A percentile compares a stretch with the other conserved stretches of the same genome.
phyloP scores from a whole-genome alignment of 2,888 invertebrate species.

The Oscheius sp. region DNA sequence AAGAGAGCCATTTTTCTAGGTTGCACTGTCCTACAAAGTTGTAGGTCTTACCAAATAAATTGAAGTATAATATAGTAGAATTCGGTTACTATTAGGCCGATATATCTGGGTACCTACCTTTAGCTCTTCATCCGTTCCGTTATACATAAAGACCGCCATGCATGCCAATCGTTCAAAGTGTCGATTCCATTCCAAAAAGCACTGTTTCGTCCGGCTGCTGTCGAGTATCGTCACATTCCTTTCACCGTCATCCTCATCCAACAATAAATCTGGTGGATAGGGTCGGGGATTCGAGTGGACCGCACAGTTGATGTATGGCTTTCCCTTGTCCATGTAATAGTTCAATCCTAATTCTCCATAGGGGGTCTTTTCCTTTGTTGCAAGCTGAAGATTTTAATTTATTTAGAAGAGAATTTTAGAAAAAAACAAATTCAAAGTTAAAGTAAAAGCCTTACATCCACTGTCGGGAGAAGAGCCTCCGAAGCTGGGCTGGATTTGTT shows the following conservation, averaged over 20 bases:
- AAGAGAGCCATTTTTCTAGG: too few relatives aligned
- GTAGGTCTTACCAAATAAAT: too few relatives aligned
- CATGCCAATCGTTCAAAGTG: slow-evolving; percentile 5
- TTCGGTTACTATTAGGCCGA: too few relatives aligned
- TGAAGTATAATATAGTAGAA: too few relatives aligned
- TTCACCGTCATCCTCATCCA: background rate
- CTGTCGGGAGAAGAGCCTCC: too few relatives aligned
- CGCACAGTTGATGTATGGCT: slow-evolving; percentile 26
- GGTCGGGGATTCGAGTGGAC: background rate
- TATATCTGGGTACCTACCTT: background rate
- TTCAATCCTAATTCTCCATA: slow-evolving; percentile 12
- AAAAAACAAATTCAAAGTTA: too few relatives aligned
- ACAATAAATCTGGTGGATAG: background rate
- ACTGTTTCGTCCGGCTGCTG: background rate
- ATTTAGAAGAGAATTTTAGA: too few relatives aligned
- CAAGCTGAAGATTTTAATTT: too few relatives aligned
- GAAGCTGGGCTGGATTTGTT: too few relatives aligned
- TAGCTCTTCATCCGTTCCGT: slow-evolving; percentile 3
- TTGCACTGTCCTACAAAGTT: too few relatives aligned
- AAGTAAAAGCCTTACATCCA: too few relatives aligned
- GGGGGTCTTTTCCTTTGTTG: too few relatives aligned
- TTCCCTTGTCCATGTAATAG: slow-evolving; percentile 10
- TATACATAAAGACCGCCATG: slow-evolving; percentile 14
- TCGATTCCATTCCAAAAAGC: slow-evolving; percentile 4
- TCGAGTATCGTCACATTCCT: background rate